Evolutionary conservation across 2,797 vertebrate species (phyloP).

Genomic region (Phrynocephalus forsythii): DNA sequence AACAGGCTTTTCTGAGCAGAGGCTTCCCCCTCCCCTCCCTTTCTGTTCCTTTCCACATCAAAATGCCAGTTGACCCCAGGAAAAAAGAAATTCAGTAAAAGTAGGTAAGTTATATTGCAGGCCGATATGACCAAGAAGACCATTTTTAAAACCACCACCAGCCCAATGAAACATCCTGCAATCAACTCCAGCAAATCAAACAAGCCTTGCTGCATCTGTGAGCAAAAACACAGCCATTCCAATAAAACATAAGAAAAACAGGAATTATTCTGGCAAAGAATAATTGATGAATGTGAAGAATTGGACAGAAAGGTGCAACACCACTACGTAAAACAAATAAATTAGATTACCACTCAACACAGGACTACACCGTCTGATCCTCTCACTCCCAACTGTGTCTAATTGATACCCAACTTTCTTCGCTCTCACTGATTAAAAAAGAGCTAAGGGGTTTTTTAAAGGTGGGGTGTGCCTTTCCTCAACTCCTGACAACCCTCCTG

Average conservation of each 20-base stretch:
- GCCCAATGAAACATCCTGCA: not conserved
- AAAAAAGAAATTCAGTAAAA: not conserved
- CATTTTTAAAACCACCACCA: not conserved
- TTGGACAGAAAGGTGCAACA: not conserved
- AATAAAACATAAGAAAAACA: not conserved
- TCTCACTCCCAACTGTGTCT: not conserved
- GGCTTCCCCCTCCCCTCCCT: not conserved
- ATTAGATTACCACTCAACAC: not conserved
- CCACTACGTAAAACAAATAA: not conserved
- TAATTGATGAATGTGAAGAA: not conserved
- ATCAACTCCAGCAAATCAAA: not conserved
- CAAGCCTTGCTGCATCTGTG: not conserved
- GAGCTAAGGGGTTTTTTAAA: not conserved
- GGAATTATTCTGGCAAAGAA: not conserved
- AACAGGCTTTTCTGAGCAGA: slow-evolving; percentile 60
- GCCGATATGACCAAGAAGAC: not conserved
- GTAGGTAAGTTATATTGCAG: not conserved
- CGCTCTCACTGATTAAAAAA: not conserved
- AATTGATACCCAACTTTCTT: not conserved
- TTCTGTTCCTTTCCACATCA: slow-evolving; percentile 20
- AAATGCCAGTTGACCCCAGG: not conserved
- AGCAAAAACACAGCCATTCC: not conserved
- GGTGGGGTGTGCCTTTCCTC: not conserved
- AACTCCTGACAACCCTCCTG: not conserved
- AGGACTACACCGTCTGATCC: not conserved